A percentile compares a stretch with the other conserved stretches of the same genome.
phyloP scores from a whole-genome alignment of 1,140 invertebrate species.

The Pseudomyrmex gracilis region DNA sequence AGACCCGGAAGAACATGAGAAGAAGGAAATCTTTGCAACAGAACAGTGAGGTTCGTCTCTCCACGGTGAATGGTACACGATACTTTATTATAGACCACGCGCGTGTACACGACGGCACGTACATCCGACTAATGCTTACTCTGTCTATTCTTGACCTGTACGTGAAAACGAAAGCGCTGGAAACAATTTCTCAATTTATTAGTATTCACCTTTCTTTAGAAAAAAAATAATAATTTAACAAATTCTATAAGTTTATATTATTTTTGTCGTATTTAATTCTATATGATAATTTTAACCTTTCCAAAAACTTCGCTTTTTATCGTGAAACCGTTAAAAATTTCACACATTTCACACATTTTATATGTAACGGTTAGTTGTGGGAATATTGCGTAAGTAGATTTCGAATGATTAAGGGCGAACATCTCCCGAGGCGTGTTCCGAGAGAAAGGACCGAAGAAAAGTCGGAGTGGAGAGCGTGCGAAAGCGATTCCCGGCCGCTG shows the following conservation, averaged over 20 bases:
- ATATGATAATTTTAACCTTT: not conserved
- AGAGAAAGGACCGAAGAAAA: conserved; percentile 53
- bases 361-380: not conserved
- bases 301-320: not conserved
- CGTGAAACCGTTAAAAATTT: not conserved
- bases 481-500: conserved; percentile 68
- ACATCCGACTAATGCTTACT: conserved; percentile 8
- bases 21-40: conserved; percentile 77
- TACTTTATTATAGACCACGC: conserved; percentile 62
- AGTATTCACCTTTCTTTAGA: not conserved
- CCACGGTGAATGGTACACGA: conserved; percentile 77
- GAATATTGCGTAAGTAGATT: not conserved
- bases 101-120: conserved; percentile 31
- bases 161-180: conserved; percentile 12
- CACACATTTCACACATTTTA: not conserved
- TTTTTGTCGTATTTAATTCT: not conserved
- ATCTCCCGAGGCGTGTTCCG: not conserved
- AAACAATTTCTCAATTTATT: not conserved
- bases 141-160: not conserved
- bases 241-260: not conserved
- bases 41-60: conserved; percentile 69
- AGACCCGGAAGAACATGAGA: conserved; percentile 77
- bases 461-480: conserved; percentile 58
- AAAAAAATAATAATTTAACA: not conserved
- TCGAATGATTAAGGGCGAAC: conserved; percentile 21